Percentiles rank a stretch among this genome's conserved stretches.
These are phyloP conservation scores for Melipona bicolor DNA, from an alignment of 2,888 invertebrate genomes.

Conservation along the genomic window DNA sequence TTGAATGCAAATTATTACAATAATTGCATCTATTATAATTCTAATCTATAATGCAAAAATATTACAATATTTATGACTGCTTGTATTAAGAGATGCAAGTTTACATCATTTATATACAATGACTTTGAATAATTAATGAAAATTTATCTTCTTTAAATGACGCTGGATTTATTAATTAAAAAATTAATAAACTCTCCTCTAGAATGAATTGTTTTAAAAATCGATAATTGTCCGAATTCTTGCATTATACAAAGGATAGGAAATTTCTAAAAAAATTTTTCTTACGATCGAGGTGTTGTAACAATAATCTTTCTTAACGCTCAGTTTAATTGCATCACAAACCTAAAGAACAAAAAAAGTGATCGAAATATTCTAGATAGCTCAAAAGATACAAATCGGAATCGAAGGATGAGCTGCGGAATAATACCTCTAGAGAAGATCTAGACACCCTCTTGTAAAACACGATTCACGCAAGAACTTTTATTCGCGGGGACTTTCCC, in stretches of 20 bases:
- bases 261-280: too few species aligned
- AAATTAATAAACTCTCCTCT: neutral
- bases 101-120: too few species aligned
- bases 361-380: neutral
- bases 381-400: neutral
- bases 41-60: too few species aligned
- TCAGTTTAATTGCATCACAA: too few species aligned
- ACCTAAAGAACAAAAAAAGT: too few species aligned
- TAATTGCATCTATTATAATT: too few species aligned
- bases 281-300: neutral
- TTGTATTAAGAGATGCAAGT: too few species aligned
- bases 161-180: neutral
- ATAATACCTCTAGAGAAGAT: neutral
- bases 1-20: too few species aligned
- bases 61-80: too few species aligned
- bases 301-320: neutral
- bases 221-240: too few species aligned
- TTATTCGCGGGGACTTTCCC: neutral
- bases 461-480: neutral
- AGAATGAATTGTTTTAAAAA: neutral
- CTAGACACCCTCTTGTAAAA: too few species aligned
- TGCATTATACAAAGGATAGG: too few species aligned
- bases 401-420: neutral
- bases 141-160: neutral
- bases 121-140: neutral